A percentile compares a stretch with the other conserved stretches of the same genome.
Conservation (phyloP, 2,888 invertebrate genomes). For the Ectropis crepuscularia region DNA sequence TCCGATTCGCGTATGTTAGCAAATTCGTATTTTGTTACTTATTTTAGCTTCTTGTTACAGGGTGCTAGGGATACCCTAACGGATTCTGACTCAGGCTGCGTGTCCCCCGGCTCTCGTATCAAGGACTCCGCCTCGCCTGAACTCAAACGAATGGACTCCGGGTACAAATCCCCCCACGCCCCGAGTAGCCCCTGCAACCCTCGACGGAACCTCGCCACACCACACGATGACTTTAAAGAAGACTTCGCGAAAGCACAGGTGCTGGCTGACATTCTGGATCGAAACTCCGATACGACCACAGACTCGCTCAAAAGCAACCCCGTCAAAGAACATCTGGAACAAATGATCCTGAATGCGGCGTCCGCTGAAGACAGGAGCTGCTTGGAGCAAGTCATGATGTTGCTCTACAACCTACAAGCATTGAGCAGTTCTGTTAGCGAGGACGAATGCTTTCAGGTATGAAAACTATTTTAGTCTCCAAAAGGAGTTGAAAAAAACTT, state of each 20-base stretch:
- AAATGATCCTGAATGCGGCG: slow-evolving; percentile 79
- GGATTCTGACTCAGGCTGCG: slow-evolving; percentile 83
- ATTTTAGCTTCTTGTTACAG: slow-evolving; percentile 52
- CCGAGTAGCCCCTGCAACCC: slow-evolving; percentile 78
- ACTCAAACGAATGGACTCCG: slow-evolving; percentile 83
- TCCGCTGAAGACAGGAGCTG: slow-evolving; percentile 86
- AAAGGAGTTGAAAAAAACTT: no score
- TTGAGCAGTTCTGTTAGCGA: slow-evolving; percentile 83
- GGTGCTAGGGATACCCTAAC: slow-evolving; percentile 81
- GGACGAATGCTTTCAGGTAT: slow-evolving; percentile 83
- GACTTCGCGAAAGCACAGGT: slow-evolving; percentile 81
- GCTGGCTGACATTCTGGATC: slow-evolving; percentile 74
- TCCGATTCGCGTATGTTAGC: not conserved
- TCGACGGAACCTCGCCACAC: slow-evolving; percentile 65
- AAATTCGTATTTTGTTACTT: not conserved
- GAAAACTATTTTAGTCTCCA: slow-evolving; percentile 36
- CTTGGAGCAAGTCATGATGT: slow-evolving; percentile 86
- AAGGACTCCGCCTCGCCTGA: slow-evolving; percentile 83
- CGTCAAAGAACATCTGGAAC: slow-evolving; percentile 79
- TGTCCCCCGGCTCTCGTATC: slow-evolving; percentile 81
- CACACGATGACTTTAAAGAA: slow-evolving; percentile 79
- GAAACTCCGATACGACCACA: slow-evolving; percentile 74
- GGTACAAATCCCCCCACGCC: slow-evolving; percentile 79
- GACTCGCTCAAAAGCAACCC: slow-evolving; percentile 78
- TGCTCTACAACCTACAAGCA: slow-evolving; percentile 86